Evolutionary conservation across 2,888 invertebrate species (phyloP).

Genomic region (Teleogryllus oceanicus): DNA sequence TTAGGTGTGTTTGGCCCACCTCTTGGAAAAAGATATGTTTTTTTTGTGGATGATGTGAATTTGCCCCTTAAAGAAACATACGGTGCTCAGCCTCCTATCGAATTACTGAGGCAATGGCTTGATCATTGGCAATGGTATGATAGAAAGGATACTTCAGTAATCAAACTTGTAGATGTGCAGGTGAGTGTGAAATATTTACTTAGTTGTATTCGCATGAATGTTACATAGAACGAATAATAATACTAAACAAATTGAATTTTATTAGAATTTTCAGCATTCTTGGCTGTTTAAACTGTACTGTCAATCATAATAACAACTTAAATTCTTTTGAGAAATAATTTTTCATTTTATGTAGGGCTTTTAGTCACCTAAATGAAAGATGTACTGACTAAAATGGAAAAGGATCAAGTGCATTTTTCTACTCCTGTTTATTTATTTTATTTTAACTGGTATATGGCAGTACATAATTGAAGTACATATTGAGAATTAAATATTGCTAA

Average conservation of each 20-base stretch:
- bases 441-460: too few species aligned
- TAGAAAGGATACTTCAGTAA: conserved; percentile 70
- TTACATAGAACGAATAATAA: not conserved
- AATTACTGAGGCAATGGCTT: conserved; percentile 83
- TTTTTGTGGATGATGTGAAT: conserved; percentile 95
- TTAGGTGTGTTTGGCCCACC: conserved; percentile 87
- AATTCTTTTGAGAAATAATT: too few species aligned
- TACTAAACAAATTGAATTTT: not conserved
- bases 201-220: not conserved
- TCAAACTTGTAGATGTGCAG: conserved; percentile 81
- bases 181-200: conserved; percentile 46
- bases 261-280: not conserved
- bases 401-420: too few species aligned
- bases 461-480: too few species aligned
- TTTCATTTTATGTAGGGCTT: too few species aligned
- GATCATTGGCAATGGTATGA: conserved; percentile 89
- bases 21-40: conserved; percentile 79
- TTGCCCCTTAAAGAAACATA: conserved; percentile 88
- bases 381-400: too few species aligned
- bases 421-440: too few species aligned
- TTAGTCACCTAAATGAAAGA: too few species aligned
- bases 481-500: too few species aligned
- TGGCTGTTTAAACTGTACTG: not conserved
- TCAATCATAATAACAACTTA: too few species aligned
- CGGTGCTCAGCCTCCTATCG: conserved; percentile 93